These are phyloP conservation scores for Alectoris magna DNA, from an alignment of 2,797 vertebrate genomes.

Conservation along the genomic window DNA sequence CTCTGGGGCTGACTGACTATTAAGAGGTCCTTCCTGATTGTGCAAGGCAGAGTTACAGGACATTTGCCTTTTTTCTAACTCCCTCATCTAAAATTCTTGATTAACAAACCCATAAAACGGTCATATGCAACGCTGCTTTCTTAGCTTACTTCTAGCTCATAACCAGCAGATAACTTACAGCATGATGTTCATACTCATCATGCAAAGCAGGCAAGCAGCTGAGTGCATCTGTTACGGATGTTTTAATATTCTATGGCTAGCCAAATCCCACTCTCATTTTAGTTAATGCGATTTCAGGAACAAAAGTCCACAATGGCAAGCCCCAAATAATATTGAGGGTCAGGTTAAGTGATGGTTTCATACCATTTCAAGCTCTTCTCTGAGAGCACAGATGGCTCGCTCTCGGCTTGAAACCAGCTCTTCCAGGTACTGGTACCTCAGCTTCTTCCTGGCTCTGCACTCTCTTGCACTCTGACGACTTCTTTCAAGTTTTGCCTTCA, in stretches of 20 bases:
- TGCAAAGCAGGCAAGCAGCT: constrained; percentile 12
- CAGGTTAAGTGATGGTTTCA: background rate
- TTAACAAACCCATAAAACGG: background rate
- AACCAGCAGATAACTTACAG: background rate
- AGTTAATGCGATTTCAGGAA: background rate
- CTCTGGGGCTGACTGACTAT: background rate
- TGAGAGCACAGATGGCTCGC: constrained; percentile 93
- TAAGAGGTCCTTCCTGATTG: constrained; percentile 25
- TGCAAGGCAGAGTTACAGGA: background rate
- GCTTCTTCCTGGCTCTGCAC: constrained; percentile 94
- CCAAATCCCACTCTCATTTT: constrained; percentile 16
- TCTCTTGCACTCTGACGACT: constrained; percentile 97
- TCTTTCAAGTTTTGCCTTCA: constrained; percentile 96
- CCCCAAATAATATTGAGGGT: background rate
- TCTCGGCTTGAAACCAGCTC: constrained; percentile 96
- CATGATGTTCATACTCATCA: background rate
- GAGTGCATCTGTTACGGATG: constrained; percentile 23
- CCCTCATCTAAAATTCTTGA: background rate
- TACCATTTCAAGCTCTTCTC: constrained; percentile 98
- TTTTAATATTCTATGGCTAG: background rate
- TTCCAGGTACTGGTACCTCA: constrained; percentile 96
- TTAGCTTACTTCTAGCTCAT: background rate
- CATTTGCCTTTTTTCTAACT: background rate
- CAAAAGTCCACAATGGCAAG: background rate
- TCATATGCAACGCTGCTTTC: background rate